phyloP scores from a whole-genome alignment of 2,113 vertebrate genomes.

The Oreamnos americanus region DNA sequence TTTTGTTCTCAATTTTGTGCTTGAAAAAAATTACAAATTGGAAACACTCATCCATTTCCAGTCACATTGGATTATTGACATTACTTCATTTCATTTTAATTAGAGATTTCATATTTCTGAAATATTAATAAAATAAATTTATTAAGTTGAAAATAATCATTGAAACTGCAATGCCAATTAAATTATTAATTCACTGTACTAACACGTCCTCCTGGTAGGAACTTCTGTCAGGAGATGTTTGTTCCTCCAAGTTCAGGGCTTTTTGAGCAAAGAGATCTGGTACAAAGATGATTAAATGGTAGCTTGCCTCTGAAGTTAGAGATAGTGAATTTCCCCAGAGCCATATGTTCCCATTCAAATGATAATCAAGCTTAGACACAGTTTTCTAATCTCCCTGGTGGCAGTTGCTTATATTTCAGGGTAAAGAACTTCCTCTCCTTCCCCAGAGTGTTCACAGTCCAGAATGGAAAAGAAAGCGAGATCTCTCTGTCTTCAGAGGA shows the following conservation, averaged over 20 bases:
- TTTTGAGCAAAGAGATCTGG: background rate
- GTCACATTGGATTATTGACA: background rate
- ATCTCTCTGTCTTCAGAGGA: background rate
- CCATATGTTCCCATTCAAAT: background rate
- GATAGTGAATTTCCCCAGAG: background rate
- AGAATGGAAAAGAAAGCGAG: background rate
- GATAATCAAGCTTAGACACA: background rate
- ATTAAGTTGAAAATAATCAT: background rate
- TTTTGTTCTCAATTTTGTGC: background rate
- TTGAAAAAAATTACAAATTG: background rate
- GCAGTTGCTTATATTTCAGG: background rate
- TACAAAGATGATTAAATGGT: background rate
- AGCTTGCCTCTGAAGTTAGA: background rate
- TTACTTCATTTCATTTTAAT: background rate
- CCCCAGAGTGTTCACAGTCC: background rate
- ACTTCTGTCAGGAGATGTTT: background rate
- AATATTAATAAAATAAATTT: background rate
- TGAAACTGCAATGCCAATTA: background rate
- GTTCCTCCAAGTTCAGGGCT: background rate
- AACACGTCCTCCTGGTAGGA: background rate
- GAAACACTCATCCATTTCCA: background rate
- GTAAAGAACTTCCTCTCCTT: background rate
- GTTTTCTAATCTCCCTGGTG: background rate
- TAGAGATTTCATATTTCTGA: background rate
- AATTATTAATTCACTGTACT: background rate